Conservation (phyloP, 1,140 invertebrate genomes). For the Saccostrea cuccullata region DNA sequence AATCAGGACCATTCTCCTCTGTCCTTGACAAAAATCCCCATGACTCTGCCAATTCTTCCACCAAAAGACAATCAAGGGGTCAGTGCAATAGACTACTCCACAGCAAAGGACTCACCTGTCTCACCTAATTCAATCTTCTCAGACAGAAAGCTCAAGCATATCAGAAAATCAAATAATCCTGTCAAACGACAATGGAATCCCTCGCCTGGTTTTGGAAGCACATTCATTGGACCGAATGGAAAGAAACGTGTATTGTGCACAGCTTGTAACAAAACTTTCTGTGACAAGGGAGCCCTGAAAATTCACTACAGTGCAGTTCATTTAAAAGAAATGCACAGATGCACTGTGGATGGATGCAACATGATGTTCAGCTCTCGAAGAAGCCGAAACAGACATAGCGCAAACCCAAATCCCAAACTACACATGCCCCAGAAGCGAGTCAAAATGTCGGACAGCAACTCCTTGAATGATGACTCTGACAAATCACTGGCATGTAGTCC, state of each 20-base stretch:
- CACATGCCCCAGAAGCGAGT: conserved; percentile 90
- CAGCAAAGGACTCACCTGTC: conserved; percentile 61
- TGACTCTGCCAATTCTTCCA: conserved; percentile 58
- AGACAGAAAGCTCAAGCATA: conserved; percentile 79
- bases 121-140: conserved; percentile 71
- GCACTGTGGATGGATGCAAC: conserved; percentile 98
- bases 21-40: conserved; percentile 48
- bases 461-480: conserved; percentile 63
- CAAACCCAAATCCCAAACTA: conserved; percentile 98
- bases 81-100: conserved; percentile 69
- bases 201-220: conserved; percentile 75
- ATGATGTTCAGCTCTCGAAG: conserved; percentile 99
- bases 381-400: conserved; percentile 96
- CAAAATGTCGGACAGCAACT: conserved; percentile 69
- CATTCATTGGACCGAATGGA: conserved; percentile 76
- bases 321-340: conserved; percentile 98
- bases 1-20: conserved; percentile 53
- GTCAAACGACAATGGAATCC: conserved; percentile 95
- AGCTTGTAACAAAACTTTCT: conserved; percentile 99
- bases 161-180: conserved; percentile 90
- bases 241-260: conserved; percentile 97
- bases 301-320: conserved; percentile 99
- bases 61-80: conserved; percentile 54
- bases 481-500: conserved; percentile 50
- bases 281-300: conserved; percentile 98